A percentile compares a stretch with the other conserved stretches of the same genome.
Evolutionary conservation across 2,888 invertebrate species (phyloP).

Genomic region (Temnothorax rugatulus): DNA sequence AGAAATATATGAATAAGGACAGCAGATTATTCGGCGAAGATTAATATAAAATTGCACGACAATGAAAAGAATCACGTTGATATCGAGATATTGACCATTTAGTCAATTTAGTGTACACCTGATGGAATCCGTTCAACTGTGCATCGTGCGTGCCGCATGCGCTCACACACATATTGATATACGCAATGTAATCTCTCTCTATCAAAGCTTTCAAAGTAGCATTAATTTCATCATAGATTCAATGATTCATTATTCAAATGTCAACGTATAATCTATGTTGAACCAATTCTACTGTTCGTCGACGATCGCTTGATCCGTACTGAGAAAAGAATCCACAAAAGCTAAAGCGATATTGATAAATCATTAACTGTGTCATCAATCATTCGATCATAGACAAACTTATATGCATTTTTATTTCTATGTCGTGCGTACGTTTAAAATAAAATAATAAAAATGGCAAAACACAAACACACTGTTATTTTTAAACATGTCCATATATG

Average conservation of each 20-base stretch:
- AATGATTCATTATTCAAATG: slow-evolving; percentile 52
- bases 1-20: not conserved
- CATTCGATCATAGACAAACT: not conserved
- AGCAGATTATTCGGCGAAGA: slow-evolving; percentile 19
- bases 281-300: not conserved
- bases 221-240: slow-evolving; percentile 67
- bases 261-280: slow-evolving; percentile 55
- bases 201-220: slow-evolving; percentile 60
- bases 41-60: slow-evolving; percentile 59
- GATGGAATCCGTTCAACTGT: slow-evolving; percentile 60
- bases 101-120: slow-evolving; percentile 33
- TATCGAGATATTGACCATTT: slow-evolving; percentile 49
- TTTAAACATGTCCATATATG: not conserved
- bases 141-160: slow-evolving; percentile 16
- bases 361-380: not conserved
- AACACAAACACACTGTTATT: too few species aligned
- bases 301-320: not conserved
- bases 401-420: not conserved
- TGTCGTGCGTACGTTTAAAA: not conserved
- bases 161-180: not conserved
- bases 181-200: slow-evolving; percentile 57
- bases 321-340: not conserved
- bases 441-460: slow-evolving; percentile 5
- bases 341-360: not conserved
- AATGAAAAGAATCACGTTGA: slow-evolving; percentile 39